Conservation (phyloP, 2,888 invertebrate species). For the Trachelus troglodyta region DNA sequence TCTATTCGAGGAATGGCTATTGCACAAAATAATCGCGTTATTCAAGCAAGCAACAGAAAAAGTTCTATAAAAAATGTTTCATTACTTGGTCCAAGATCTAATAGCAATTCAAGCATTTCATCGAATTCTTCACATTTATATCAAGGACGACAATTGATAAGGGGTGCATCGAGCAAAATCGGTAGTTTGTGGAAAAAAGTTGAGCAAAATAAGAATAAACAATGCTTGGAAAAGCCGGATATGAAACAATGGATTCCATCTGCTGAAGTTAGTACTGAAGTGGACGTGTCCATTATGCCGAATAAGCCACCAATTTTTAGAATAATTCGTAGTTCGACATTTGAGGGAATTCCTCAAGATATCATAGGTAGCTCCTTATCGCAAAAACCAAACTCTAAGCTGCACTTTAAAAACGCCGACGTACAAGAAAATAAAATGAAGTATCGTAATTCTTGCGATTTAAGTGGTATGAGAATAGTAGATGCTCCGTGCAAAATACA, state of each 20-base stretch:
- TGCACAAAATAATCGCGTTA: slow-evolving; percentile 26
- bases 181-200: slow-evolving; percentile 85
- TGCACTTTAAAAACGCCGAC: background rate
- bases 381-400: slow-evolving; percentile 4
- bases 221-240: slow-evolving; percentile 69
- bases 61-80: slow-evolving; percentile 24
- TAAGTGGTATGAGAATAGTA: slow-evolving; percentile 47
- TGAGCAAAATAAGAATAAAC: slow-evolving; percentile 75
- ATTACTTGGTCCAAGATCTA: slow-evolving; percentile 63
- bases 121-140: slow-evolving; percentile 65
- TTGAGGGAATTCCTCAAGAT: slow-evolving; percentile 68
- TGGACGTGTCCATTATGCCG: slow-evolving; percentile 27
- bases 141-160: slow-evolving; percentile 62
- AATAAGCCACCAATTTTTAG: slow-evolving; percentile 40
- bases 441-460: slow-evolving; percentile 57
- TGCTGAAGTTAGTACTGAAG: slow-evolving; percentile 25
- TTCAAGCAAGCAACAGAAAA: slow-evolving; percentile 43
- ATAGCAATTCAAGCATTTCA: slow-evolving; percentile 73
- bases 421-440: slow-evolving; percentile 24
- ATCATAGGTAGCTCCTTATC: slow-evolving; percentile 14
- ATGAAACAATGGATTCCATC: slow-evolving; percentile 72
- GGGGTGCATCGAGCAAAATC: slow-evolving; percentile 82
- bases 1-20: background rate
- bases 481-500: slow-evolving; percentile 53
- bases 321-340: slow-evolving; percentile 74